Conservation (phyloP, 2,888 invertebrate genomes). For the Choreutis nemorana region DNA sequence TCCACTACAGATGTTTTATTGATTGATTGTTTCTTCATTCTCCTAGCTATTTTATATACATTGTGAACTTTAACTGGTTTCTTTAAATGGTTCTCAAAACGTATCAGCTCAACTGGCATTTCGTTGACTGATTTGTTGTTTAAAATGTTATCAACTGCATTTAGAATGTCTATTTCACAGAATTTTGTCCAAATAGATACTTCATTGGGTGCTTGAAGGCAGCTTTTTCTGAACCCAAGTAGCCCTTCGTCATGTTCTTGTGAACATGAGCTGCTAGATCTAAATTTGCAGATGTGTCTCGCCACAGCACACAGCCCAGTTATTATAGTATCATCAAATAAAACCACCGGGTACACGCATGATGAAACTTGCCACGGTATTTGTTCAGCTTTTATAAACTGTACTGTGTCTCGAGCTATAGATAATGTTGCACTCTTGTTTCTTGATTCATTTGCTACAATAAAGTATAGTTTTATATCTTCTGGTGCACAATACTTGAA, state of each 20-base stretch:
- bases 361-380: constrained; percentile 55
- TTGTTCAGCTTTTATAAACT: constrained; percentile 26
- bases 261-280: constrained; percentile 13
- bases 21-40: constrained; percentile 45
- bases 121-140: constrained; percentile 17
- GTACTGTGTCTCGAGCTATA: constrained; percentile 28
- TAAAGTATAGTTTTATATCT: constrained; percentile 43
- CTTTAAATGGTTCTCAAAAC: constrained; percentile 85
- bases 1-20: constrained; percentile 16
- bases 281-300: constrained; percentile 38
- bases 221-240: constrained; percentile 82
- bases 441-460: constrained; percentile 25
- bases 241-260: constrained; percentile 57
- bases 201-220: constrained; percentile 84
- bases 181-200: constrained; percentile 90
- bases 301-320: constrained; percentile 81
- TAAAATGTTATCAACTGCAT: constrained; percentile 59
- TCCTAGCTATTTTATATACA: constrained; percentile 76
- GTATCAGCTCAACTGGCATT: constrained; percentile 74
- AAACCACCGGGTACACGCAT: constrained; percentile 71
- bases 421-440: constrained; percentile 18
- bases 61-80: constrained; percentile 88
- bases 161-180: constrained; percentile 84
- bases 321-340: constrained; percentile 68
- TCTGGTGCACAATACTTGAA: constrained; percentile 66